Conservation (phyloP, 2,113 vertebrate species). For the Eptesicus fuscus region DNA sequence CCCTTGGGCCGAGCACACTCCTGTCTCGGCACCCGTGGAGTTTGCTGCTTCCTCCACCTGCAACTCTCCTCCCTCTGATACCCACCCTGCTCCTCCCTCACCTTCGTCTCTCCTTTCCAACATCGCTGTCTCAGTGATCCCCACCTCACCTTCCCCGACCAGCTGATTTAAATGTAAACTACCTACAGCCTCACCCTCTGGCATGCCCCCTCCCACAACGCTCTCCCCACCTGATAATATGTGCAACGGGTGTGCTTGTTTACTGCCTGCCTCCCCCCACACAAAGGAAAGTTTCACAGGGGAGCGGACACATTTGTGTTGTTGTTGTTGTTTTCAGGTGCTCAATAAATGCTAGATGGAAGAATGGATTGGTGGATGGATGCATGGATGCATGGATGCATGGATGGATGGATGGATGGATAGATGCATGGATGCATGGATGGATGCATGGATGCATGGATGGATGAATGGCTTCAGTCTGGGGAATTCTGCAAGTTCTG, state of each 20-base stretch:
- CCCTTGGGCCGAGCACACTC: neutral
- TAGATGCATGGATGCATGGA: neutral
- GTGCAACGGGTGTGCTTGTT: neutral
- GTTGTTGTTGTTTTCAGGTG: neutral
- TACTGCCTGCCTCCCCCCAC: no score
- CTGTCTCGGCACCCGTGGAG: rapidly evolving
- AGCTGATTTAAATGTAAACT: neutral
- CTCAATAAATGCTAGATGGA: neutral
- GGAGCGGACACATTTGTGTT: no score
- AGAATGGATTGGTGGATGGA: neutral
- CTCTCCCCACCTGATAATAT: neutral
- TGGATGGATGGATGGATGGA: no score
- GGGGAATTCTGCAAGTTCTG: neutral
- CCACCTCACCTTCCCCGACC: neutral
- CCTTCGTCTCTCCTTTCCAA: neutral
- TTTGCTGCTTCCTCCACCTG: neutral
- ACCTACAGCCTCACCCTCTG: neutral
- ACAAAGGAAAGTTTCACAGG: neutral
- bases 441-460: neutral
- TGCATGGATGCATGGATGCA: no score
- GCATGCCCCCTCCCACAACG: rapidly evolving
- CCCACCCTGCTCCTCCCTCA: neutral
- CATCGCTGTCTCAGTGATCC: neutral
- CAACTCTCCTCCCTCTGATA: neutral
- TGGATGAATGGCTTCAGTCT: no score